phyloP scores from a whole-genome alignment of 2,888 invertebrate genomes.

The Parthenolecanium corni region DNA sequence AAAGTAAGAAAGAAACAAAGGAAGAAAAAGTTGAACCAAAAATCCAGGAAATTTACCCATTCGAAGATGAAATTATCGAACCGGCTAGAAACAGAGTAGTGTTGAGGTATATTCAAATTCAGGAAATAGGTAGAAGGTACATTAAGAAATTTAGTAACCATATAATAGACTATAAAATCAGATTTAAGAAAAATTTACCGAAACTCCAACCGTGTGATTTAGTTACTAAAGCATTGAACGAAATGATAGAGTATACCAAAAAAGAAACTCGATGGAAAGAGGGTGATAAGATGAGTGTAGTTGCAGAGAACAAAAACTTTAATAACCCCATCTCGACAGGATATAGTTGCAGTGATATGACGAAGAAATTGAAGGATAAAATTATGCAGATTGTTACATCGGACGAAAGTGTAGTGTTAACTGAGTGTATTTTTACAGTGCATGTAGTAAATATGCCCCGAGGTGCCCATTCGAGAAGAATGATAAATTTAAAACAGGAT shows the following conservation, averaged over 20 bases:
- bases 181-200: background rate
- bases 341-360: slow-evolving; percentile 3
- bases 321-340: slow-evolving; percentile 14
- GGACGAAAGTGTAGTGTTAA: slow-evolving; percentile 19
- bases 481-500: slow-evolving; percentile 8
- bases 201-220: background rate
- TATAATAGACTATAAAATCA: slow-evolving; percentile 3
- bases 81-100: too few relatives aligned
- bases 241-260: slow-evolving; percentile 3
- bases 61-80: too few relatives aligned
- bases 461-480: background rate
- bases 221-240: slow-evolving; percentile 13
- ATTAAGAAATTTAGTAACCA: too few relatives aligned
- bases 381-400: slow-evolving; percentile 21
- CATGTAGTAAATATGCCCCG: slow-evolving; percentile 1
- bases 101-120: too few relatives aligned
- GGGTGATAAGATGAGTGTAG: slow-evolving; percentile 3
- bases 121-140: too few relatives aligned
- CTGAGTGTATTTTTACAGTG: slow-evolving; percentile 6
- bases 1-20: too few relatives aligned
- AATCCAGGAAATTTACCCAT: too few relatives aligned
- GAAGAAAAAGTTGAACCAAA: too few relatives aligned
- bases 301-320: background rate
- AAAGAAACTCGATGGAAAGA: background rate
- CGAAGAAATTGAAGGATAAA: slow-evolving; percentile 1